Evolutionary conservation across 2,888 invertebrate genomes (phyloP).

Genomic region (Cosmopolites sordidus): DNA sequence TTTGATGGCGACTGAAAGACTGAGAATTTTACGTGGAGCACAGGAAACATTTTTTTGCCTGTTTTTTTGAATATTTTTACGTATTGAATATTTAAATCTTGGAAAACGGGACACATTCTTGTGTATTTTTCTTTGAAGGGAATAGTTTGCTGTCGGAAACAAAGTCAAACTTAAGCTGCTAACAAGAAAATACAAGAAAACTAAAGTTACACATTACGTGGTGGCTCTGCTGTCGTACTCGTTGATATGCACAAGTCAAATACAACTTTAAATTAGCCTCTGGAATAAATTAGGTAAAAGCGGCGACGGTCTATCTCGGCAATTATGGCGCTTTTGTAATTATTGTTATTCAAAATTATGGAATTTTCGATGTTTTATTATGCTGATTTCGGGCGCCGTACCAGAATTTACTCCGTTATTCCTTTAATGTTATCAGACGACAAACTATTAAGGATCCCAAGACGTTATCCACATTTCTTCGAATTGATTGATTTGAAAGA

Average conservation of each 20-base stretch:
- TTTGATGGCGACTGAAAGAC: no score
- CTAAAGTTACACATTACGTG: no score
- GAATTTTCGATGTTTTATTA: slow-evolving; percentile 50
- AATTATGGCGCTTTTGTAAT: slow-evolving; percentile 49
- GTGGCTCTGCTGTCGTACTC: not conserved
- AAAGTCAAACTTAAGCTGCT: no score
- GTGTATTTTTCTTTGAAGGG: no score
- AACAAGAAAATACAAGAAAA: no score
- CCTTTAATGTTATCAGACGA: slow-evolving; percentile 29
- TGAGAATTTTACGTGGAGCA: no score
- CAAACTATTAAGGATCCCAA: slow-evolving; percentile 25
- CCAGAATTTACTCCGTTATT: slow-evolving; percentile 38
- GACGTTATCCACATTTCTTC: not conserved
- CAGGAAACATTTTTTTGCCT: no score
- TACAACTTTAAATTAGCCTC: slow-evolving; percentile 52
- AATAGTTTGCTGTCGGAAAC: no score
- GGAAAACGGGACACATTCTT: no score
- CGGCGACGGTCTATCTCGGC: slow-evolving; percentile 47
- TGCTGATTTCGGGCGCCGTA: slow-evolving; percentile 46
- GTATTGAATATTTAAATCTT: no score
- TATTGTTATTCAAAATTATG: slow-evolving; percentile 51
- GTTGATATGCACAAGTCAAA: slow-evolving; percentile 49
- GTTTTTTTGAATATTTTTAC: no score
- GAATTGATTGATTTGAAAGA: no score
- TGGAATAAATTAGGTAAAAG: slow-evolving; percentile 50